Evolutionary conservation across 2,113 vertebrate genomes (phyloP), one percentile per base, ranked within the genome.

Genomic region (Scolopax mira): DNA sequence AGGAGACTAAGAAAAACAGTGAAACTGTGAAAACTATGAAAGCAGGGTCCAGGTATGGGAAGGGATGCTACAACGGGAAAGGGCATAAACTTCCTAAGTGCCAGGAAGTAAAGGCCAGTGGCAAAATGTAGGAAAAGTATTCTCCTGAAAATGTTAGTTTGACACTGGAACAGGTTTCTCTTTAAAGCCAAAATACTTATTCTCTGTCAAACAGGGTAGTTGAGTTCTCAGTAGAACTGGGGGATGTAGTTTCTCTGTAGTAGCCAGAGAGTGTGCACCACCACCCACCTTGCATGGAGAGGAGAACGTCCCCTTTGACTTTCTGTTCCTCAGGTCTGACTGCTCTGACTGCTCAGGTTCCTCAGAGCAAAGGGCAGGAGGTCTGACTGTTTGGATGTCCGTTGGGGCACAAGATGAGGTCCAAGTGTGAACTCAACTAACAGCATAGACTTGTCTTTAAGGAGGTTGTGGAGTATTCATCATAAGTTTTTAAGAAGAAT

Each of bases 301-400:
- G 31, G 28, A 71, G 41, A 72, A 23, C 4, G 13, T 42, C 3
- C 39, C 13, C 41, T 78, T 66, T 61, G 19, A 3, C 15, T 16
- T 60, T 54, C n/a, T 3, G 0, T 60, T 60, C 31, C 9, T 46
- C 8, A 6, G 27, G 31, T 24, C n/a, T n/a, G n/a, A n/a, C n/a
- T n/a, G n/a, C n/a, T n/a, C n/a, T n/a, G n/a, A n/a, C n/a, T n/a
- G n/a, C n/a, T n/a, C n/a, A n/a, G n/a, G n/a, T n/a, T n/a, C n/a
- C n/a, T n/a, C n/a, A 33, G 52, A 79, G 39, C 39, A 67, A 57
- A 61, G 62, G 41, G 35, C 51, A 54, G 58, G 48, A 31, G 35
- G 8, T 64, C 14, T 58, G 69, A 30, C 8, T 2, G 3, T 33
- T 46, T 23, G 18, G 9, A 9, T 65, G 25, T 21, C 15, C 6